These are phyloP conservation scores for Lepus oiostolus DNA, from an alignment of 2,797 vertebrate genomes.

Conservation along the genomic window DNA sequence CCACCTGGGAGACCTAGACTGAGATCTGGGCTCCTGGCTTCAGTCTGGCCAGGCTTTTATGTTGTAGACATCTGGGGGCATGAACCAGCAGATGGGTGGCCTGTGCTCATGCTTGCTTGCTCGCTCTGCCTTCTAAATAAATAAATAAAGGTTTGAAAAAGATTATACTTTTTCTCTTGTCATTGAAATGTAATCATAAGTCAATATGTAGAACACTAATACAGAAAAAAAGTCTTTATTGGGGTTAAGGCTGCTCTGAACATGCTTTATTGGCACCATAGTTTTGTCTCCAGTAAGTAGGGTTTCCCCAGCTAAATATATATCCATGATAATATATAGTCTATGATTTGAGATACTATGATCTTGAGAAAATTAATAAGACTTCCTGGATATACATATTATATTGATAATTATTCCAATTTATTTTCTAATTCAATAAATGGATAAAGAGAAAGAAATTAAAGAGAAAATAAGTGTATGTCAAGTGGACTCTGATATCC, in stretches of 20 bases:
- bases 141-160: too few species aligned
- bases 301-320: neutral
- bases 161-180: neutral
- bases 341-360: neutral
- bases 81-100: too few species aligned
- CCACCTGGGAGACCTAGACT: too few species aligned
- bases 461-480: neutral
- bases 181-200: conserved; percentile 27
- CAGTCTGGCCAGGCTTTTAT: too few species aligned
- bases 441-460: neutral
- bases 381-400: neutral
- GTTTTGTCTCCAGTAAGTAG: conserved; percentile 1
- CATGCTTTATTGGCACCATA: neutral
- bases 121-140: too few species aligned
- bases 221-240: neutral
- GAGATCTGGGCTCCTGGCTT: too few species aligned
- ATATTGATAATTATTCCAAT: conserved; percentile 5
- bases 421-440: conserved; percentile 2
- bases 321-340: neutral
- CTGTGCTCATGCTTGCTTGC: too few species aligned
- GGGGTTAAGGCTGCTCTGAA: neutral
- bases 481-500: neutral
- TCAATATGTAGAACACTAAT: neutral
- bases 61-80: too few species aligned
- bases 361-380: conserved; percentile 35